Evolutionary conservation across 30 jellyfish, hydroid and myxozoan species (phyloP), one percentile per base, ranked within the genome.

Genomic region (Turritopsis rubra): DNA sequence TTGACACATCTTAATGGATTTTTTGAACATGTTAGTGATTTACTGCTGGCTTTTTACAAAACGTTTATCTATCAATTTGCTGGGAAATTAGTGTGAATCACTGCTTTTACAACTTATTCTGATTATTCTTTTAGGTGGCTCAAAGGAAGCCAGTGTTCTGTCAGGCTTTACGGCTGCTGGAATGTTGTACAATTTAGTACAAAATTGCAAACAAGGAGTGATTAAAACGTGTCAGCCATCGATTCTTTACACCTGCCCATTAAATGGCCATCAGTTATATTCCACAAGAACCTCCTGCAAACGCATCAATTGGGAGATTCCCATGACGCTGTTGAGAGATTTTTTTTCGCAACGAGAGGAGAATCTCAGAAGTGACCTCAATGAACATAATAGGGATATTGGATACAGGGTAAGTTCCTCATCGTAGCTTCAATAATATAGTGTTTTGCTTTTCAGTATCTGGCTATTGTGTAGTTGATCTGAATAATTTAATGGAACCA

Each of bases 121-220:
- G 23, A 17, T 78, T 31, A 25, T 17, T 29, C n/a, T 31, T 53
- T 7, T 78, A 78, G 85, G 27, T 29, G 85, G 85, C 18, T 28
- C 81, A 23, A 52, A 22, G 29, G 85, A 78, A 53, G 52, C 18
- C 79, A 29, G 52, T 28, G 53, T 29, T 78, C 9, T 78, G 80
- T 21, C 28, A 0, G 24, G 54, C 16, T 78, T 78, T 28, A 78
- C 85, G 7, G 79, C 85, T 21, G 85, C 85, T 29, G 85, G 85
- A 23, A 78, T 78, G 85, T 21, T 78, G 27, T 78, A 1, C 53
- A 52, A 78, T 18, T 78, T 78, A 23, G 79, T 78, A n/a, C 21
- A 53, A 54, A 23, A 17, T 8, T 78, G 85, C 41, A 79, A 78
- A 78, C 19, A 53, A 20, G 52, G 52, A 23, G 26, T 21, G 17